Evolutionary conservation across 2,113 vertebrate species (phyloP).

Genomic region (Heliornis fulica): DNA sequence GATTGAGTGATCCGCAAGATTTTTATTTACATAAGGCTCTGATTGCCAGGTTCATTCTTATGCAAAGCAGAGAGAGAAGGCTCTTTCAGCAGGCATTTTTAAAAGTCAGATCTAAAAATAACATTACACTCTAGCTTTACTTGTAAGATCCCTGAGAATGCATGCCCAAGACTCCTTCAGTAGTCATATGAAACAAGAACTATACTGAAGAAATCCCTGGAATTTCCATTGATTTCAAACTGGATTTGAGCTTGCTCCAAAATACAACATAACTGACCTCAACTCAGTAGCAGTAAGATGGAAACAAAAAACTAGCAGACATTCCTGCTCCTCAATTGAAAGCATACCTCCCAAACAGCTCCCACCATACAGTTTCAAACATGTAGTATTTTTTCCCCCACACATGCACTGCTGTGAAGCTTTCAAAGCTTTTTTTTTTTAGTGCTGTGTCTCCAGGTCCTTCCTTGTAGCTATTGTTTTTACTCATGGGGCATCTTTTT

Average conservation of each 20-base stretch:
- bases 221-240: not conserved
- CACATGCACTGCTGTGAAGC: not conserved
- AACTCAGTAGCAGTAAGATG: not conserved
- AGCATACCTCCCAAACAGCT: not conserved
- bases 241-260: not conserved
- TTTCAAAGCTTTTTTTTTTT: not conserved
- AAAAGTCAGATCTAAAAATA: slow-evolving; percentile 31
- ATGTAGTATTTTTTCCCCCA: not conserved
- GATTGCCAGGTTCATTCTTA: slow-evolving; percentile 51
- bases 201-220: not conserved
- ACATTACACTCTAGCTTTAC: not conserved
- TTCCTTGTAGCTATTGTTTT: not conserved
- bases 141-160: not conserved
- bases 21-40: slow-evolving; percentile 55
- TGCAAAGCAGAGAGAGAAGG: slow-evolving; percentile 23
- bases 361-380: not conserved
- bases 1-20: not conserved
- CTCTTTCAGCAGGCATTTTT: not conserved
- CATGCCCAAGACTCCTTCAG: not conserved
- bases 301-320: not conserved
- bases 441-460: not conserved
- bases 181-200: not conserved
- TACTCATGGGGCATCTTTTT: not conserved
- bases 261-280: not conserved
- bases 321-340: not conserved